These are phyloP conservation scores for Drosophila anceps DNA, from an alignment of 2,888 invertebrate genomes.

Conservation along the genomic window DNA sequence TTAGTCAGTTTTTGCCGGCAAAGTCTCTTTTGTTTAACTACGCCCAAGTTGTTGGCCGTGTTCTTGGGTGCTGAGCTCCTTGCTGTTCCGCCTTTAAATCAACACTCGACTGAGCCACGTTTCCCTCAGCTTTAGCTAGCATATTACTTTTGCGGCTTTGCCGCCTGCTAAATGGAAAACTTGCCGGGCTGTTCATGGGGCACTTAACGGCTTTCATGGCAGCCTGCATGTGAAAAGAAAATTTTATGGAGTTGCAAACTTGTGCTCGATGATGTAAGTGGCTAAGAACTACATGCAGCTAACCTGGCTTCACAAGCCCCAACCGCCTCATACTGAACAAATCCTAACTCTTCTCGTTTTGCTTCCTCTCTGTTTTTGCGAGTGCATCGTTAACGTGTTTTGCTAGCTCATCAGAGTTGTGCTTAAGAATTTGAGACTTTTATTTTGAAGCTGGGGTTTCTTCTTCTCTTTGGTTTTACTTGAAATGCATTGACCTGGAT, in stretches of 20 bases:
- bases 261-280: slow-evolving; percentile 74
- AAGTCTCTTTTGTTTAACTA: slow-evolving; percentile 62
- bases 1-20: slow-evolving; percentile 53
- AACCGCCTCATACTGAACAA: background rate
- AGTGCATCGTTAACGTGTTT: slow-evolving; percentile 61
- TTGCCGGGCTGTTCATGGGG: slow-evolving; percentile 54
- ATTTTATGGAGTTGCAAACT: slow-evolving; percentile 73
- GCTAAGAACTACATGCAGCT: slow-evolving; percentile 56
- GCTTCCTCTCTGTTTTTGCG: slow-evolving; percentile 19
- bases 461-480: background rate
- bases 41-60: slow-evolving; percentile 47
- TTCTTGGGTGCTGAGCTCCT: slow-evolving; percentile 5
- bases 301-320: background rate
- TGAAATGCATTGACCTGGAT: slow-evolving; percentile 64
- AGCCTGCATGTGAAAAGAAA: slow-evolving; percentile 42
- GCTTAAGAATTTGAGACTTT: slow-evolving; percentile 38
- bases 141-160: slow-evolving; percentile 64
- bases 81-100: slow-evolving; percentile 48
- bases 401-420: slow-evolving; percentile 39
- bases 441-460: slow-evolving; percentile 20
- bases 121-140: slow-evolving; percentile 27
- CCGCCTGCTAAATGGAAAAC: slow-evolving; percentile 60
- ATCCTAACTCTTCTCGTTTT: background rate
- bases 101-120: slow-evolving; percentile 41
- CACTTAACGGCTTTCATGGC: slow-evolving; percentile 71